Evolutionary conservation across 2,797 vertebrate genomes (phyloP).

Genomic region (Poeciliopsis gracilis): DNA sequence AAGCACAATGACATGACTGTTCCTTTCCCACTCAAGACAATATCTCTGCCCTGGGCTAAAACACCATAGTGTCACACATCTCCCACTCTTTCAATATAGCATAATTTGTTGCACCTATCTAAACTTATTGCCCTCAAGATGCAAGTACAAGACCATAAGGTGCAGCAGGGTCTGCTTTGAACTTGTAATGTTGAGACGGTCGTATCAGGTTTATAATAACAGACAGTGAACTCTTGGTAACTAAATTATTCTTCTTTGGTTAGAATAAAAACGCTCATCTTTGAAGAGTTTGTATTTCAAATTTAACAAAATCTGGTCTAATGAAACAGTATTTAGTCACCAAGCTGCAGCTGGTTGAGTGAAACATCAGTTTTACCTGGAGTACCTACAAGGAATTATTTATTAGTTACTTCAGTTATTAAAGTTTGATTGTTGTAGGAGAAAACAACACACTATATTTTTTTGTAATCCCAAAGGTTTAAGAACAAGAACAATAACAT

Average conservation of each 20-base stretch:
- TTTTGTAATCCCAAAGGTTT: not conserved
- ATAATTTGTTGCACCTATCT: not conserved
- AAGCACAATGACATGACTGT: no score
- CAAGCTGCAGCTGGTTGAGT: not conserved
- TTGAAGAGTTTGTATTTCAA: not conserved
- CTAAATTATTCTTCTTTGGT: not conserved
- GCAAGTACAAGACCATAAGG: not conserved
- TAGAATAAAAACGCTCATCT: not conserved
- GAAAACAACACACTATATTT: slow-evolving; percentile 4
- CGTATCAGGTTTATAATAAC: not conserved
- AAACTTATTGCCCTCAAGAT: not conserved
- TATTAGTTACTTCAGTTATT: not conserved
- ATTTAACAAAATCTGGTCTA: not conserved
- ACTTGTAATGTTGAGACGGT: not conserved
- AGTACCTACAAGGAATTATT: not conserved
- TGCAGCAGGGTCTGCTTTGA: not conserved
- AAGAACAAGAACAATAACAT: not conserved
- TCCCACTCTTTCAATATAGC: not conserved
- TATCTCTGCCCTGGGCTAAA: not conserved
- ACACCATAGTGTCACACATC: not conserved
- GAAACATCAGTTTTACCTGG: not conserved
- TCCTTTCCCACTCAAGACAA: not conserved
- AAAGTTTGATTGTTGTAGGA: slow-evolving; percentile 1
- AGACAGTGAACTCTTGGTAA: not conserved
- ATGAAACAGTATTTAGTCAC: not conserved